phyloP scores from a whole-genome alignment of 2,797 vertebrate species.

The Rhinogobio ventralis region DNA sequence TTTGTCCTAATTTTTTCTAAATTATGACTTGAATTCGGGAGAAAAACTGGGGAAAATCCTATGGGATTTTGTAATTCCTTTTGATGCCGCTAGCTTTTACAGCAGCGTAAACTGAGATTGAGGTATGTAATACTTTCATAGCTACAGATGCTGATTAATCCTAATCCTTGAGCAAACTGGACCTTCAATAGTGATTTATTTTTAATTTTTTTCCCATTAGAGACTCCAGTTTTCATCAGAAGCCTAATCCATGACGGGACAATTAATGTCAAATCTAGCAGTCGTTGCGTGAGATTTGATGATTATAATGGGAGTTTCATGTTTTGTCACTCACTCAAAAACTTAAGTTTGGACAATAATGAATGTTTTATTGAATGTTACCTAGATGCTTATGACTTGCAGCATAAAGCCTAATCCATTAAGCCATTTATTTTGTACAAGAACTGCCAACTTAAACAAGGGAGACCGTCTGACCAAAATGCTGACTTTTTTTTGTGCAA shows the following conservation, averaged over 20 bases:
- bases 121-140: not conserved
- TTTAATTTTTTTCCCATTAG: not conserved
- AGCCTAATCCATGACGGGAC: not conserved
- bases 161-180: constrained; percentile 1
- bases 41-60: not conserved
- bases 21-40: too few species aligned
- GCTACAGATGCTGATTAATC: not conserved
- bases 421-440: not conserved
- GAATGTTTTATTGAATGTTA: not conserved
- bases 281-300: not conserved
- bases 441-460: not conserved
- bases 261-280: not conserved
- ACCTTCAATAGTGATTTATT: not conserved
- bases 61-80: too few species aligned
- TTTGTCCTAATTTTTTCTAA: not conserved
- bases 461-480: too few species aligned
- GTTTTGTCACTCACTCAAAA: not conserved
- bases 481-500: not conserved
- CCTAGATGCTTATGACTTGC: not conserved
- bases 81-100: not conserved
- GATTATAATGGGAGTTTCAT: not conserved
- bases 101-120: not conserved
- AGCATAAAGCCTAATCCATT: not conserved
- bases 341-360: not conserved
- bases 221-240: not conserved